These are phyloP conservation scores for Chaetodon trifasciatus DNA, from an alignment of 2,797 vertebrate genomes.

Conservation along the genomic window DNA sequence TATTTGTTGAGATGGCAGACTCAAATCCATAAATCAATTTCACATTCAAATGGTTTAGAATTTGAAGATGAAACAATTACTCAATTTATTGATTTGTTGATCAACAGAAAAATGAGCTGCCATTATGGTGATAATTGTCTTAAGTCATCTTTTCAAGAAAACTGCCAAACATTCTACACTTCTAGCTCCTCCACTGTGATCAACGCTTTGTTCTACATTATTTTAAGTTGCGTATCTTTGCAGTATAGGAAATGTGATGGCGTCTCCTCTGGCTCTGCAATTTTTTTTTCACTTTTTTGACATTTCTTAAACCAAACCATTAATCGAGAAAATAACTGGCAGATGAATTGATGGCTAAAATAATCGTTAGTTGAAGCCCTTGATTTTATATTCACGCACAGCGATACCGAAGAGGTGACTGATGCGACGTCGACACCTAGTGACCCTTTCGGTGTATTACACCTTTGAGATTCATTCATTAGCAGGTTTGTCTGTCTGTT, in stretches of 20 bases:
- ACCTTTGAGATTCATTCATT: not conserved
- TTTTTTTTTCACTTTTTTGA: not conserved
- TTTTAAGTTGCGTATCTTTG: not conserved
- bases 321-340: not conserved
- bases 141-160: not conserved
- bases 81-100: not conserved
- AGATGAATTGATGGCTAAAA: not conserved
- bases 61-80: not conserved
- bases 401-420: not conserved
- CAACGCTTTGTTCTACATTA: too few relatives aligned
- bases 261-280: not conserved
- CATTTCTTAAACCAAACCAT: not conserved
- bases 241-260: not conserved
- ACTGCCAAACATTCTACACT: not conserved
- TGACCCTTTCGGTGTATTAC: conserved; percentile 34
- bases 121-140: not conserved
- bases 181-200: not conserved
- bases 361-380: not conserved
- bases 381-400: not conserved
- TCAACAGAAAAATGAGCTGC: not conserved
- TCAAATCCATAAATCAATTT: not conserved
- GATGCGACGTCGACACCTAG: conserved; percentile 54
- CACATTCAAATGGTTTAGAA: not conserved
- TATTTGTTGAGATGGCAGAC: not conserved
- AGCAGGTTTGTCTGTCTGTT: not conserved